Evolutionary conservation across 2,113 vertebrate genomes (phyloP).

Genomic region (Cryptotis parvus): DNA sequence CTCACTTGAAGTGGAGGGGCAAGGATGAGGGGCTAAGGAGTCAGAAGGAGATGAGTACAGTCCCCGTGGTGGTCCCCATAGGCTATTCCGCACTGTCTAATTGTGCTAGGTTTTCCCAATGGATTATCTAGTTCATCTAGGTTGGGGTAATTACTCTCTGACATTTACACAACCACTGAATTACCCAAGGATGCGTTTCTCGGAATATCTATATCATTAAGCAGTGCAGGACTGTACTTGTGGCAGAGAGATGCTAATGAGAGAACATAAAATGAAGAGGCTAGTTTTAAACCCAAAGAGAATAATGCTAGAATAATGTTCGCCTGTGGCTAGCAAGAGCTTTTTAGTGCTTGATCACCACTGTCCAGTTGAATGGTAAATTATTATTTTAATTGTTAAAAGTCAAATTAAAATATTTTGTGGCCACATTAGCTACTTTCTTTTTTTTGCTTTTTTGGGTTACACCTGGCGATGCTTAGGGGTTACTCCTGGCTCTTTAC

Average conservation of each 20-base stretch:
- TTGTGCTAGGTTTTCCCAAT: not conserved
- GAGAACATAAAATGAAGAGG: not conserved
- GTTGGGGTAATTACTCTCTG: not conserved
- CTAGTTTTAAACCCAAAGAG: not conserved
- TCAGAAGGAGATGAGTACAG: not conserved
- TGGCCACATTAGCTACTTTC: not conserved
- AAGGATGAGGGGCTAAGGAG: not conserved
- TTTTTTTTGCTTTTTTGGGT: too few relatives aligned
- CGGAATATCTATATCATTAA: not conserved
- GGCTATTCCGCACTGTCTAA: not conserved
- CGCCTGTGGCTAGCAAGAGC: not conserved
- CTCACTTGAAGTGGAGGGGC: not conserved
- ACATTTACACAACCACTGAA: not conserved
- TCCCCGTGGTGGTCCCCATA: not conserved
- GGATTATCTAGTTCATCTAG: not conserved
- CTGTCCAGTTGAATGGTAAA: not conserved
- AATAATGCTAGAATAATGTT: not conserved
- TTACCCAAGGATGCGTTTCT: not conserved
- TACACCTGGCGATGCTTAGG: too few relatives aligned
- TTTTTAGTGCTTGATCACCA: constrained; percentile 1
- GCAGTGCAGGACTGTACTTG: not conserved
- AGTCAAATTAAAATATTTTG: constrained; percentile 3
- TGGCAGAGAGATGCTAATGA: not conserved
- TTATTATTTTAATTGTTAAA: not conserved
- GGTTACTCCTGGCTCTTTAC: too few relatives aligned